phyloP scores from a whole-genome alignment of 1,140 invertebrate genomes.

The Nylanderia fulva region DNA sequence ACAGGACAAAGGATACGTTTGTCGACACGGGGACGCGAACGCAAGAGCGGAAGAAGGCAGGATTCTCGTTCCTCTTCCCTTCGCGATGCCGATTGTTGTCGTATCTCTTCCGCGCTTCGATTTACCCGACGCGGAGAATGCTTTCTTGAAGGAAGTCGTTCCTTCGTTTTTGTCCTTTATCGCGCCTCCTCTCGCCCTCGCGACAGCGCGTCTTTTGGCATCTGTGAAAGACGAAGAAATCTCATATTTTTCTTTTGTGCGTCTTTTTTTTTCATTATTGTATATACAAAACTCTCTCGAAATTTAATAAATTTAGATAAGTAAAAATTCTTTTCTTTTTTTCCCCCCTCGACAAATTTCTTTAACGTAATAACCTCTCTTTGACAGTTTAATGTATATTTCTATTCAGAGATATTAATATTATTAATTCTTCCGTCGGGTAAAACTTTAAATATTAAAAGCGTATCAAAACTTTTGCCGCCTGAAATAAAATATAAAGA shows the following conservation, averaged over 20 bases:
- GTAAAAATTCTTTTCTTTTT: not conserved
- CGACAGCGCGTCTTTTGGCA: not conserved
- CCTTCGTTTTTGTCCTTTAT: constrained; percentile 44
- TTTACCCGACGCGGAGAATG: not conserved
- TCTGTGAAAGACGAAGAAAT: constrained; percentile 17
- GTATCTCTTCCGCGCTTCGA: constrained; percentile 8
- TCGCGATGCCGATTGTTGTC: constrained; percentile 35
- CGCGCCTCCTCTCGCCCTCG: constrained; percentile 10
- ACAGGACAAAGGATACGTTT: constrained; percentile 35
- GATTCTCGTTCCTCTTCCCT: constrained; percentile 17
- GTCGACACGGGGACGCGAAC: not conserved
- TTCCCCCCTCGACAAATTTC: not conserved
- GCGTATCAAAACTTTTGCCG: too few species aligned
- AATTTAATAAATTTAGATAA: constrained; percentile 10
- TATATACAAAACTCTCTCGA: not conserved
- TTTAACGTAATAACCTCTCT: not conserved
- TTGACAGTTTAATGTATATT: not conserved
- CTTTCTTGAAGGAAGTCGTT: constrained; percentile 15
- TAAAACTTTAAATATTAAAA: too few species aligned
- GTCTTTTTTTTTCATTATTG: not conserved
- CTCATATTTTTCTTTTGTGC: constrained; percentile 28
- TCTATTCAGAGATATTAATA: not conserved
- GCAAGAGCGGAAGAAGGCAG: not conserved
- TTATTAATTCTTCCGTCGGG: too few species aligned
- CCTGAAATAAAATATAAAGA: too few species aligned